Percentiles rank a stretch among this genome's conserved stretches.
phyloP scores from a whole-genome alignment of 2,113 vertebrate genomes.

The Mungos mungo region DNA sequence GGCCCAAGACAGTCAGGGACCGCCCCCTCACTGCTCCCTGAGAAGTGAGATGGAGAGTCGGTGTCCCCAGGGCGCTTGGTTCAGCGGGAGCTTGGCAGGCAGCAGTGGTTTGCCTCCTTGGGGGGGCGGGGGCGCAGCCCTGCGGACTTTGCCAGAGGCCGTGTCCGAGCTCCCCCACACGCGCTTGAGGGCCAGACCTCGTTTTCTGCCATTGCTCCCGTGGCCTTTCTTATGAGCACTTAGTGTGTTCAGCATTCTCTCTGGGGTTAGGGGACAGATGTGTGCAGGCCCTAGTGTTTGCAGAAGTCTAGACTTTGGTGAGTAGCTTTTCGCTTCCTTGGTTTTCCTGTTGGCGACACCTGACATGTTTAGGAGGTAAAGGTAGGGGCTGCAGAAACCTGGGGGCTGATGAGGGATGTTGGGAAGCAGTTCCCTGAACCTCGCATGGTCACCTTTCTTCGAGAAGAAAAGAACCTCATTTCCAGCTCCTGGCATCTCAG shows the following conservation, averaged over 20 bases:
- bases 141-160: background rate
- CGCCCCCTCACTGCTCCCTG: too few species aligned
- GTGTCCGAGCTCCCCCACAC: background rate
- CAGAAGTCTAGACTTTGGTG: background rate
- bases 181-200: background rate
- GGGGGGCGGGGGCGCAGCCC: background rate
- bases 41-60: background rate
- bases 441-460: background rate
- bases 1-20: background rate
- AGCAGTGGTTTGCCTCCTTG: background rate
- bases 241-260: background rate
- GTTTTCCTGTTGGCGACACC: background rate
- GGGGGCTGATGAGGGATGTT: background rate
- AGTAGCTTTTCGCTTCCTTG: background rate
- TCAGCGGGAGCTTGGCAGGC: background rate
- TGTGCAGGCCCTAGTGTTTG: background rate
- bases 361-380: background rate
- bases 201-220: background rate
- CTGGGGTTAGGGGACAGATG: background rate
- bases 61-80: background rate
- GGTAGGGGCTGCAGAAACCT: background rate
- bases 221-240: background rate
- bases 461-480: slow-evolving; percentile 15
- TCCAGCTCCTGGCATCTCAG: background rate
- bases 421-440: background rate